A percentile compares a stretch with the other conserved stretches of the same genome.
phyloP scores from a whole-genome alignment of 2,888 invertebrate species.

The Dryadula phaetusa region DNA sequence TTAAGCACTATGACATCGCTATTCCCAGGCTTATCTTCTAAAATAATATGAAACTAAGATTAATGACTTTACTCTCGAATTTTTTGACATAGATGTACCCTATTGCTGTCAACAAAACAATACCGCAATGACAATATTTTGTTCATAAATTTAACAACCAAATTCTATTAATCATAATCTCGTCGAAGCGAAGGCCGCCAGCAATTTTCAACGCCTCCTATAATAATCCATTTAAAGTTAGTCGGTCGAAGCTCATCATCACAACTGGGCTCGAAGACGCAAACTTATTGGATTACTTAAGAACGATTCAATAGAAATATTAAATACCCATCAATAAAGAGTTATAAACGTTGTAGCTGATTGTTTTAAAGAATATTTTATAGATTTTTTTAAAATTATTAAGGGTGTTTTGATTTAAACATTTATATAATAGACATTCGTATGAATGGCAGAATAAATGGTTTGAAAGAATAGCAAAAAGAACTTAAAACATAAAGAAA shows the following conservation, averaged over 20 bases:
- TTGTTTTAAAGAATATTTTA: constrained; percentile 9
- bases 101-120: constrained; percentile 23
- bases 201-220: constrained; percentile 52
- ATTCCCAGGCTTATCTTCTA: neutral
- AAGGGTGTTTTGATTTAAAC: neutral
- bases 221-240: constrained; percentile 58
- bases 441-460: too few relatives aligned
- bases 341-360: constrained; percentile 29
- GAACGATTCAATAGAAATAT: constrained; percentile 47
- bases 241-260: constrained; percentile 47
- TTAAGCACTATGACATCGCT: neutral
- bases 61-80: neutral
- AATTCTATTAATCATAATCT: constrained; percentile 62
- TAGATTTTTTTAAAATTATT: constrained; percentile 2
- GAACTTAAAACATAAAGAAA: too few relatives aligned
- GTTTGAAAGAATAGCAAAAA: too few relatives aligned
- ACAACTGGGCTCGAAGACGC: constrained; percentile 44
- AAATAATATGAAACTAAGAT: neutral
- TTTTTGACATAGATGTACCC: neutral
- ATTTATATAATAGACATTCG: too few relatives aligned
- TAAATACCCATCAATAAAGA: constrained; percentile 37
- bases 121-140: constrained; percentile 44
- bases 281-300: constrained; percentile 50
- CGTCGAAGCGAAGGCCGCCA: constrained; percentile 47
- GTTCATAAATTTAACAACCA: constrained; percentile 56